Evolutionary conservation across 2,888 invertebrate species (phyloP).

Genomic region (Pseudococcus longispinus): DNA sequence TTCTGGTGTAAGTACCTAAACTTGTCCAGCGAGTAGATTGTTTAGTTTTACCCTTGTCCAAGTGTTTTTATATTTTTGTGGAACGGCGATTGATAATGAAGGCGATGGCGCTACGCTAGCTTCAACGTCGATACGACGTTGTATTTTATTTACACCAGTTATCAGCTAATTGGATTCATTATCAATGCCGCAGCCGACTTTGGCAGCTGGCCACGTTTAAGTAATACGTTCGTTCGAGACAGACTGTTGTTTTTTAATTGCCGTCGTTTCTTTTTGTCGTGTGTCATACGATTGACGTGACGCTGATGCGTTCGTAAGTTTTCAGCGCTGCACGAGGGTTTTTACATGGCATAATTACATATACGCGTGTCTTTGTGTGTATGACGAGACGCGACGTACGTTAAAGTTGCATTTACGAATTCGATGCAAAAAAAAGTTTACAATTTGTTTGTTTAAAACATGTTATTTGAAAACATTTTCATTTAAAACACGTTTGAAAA

Average conservation of each 20-base stretch:
- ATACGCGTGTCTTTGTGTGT: not conserved
- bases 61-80: no score
- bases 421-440: no score
- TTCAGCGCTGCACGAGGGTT: not conserved
- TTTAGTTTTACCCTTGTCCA: no score
- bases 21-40: no score
- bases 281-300: not conserved
- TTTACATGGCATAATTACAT: not conserved
- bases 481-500: no score
- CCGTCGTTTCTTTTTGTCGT: not conserved
- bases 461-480: no score
- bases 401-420: no score
- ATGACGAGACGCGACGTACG: not conserved
- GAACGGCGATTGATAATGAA: no score
- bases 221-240: not conserved
- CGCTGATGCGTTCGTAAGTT: not conserved
- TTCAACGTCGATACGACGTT: not conserved
- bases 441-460: no score
- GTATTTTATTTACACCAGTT: slow-evolving; percentile 8
- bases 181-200: not conserved
- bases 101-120: not conserved
- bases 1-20: no score
- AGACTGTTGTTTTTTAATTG: not conserved
- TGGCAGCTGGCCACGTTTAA: not conserved
- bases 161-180: slow-evolving; percentile 17